Percentiles rank a stretch among this genome's conserved stretches.
These are phyloP conservation scores for Drosophila ercepeae DNA, from an alignment of 1,140 invertebrate genomes.

Conservation along the genomic window DNA sequence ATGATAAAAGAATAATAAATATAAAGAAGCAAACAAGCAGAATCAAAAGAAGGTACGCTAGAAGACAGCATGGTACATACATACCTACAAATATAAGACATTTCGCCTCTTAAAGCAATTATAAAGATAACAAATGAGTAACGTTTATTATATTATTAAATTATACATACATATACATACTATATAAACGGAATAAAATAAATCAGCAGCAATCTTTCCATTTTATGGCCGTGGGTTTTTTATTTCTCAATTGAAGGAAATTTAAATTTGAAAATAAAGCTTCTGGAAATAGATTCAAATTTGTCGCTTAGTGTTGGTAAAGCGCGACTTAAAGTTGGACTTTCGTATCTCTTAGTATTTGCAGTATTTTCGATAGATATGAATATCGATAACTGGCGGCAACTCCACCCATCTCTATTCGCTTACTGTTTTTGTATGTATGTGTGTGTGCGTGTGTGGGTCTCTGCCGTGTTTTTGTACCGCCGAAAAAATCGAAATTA, in stretches of 20 bases:
- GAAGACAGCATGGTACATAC: constrained; percentile 41
- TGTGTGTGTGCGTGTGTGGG: constrained; percentile 2
- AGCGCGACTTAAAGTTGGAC: not conserved
- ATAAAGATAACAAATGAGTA: constrained; percentile 78
- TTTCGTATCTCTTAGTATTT: too few relatives aligned
- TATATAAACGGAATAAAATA: constrained; percentile 74
- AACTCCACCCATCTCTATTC: not conserved
- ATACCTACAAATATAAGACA: constrained; percentile 64
- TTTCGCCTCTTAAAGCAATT: constrained; percentile 83
- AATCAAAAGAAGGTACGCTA: constrained; percentile 44
- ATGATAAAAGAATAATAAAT: constrained; percentile 17
- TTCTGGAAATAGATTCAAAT: not conserved
- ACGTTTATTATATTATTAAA: constrained; percentile 64
- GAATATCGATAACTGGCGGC: not conserved
- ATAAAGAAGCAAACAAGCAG: constrained; percentile 25
- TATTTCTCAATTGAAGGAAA: not conserved
- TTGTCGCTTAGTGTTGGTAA: not conserved
- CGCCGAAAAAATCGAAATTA: constrained; percentile 58
- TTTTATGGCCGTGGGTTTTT: constrained; percentile 20
- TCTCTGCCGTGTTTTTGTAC: constrained; percentile 37
- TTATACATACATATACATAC: constrained; percentile 75
- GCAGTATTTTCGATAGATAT: not conserved
- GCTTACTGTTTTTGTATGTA: constrained; percentile 4
- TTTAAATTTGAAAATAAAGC: not conserved
- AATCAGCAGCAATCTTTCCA: constrained; percentile 49